A percentile compares a stretch with the other conserved stretches of the same genome.
Evolutionary conservation across 2,113 vertebrate species (phyloP).

Genomic region (Sturnus vulgaris): DNA sequence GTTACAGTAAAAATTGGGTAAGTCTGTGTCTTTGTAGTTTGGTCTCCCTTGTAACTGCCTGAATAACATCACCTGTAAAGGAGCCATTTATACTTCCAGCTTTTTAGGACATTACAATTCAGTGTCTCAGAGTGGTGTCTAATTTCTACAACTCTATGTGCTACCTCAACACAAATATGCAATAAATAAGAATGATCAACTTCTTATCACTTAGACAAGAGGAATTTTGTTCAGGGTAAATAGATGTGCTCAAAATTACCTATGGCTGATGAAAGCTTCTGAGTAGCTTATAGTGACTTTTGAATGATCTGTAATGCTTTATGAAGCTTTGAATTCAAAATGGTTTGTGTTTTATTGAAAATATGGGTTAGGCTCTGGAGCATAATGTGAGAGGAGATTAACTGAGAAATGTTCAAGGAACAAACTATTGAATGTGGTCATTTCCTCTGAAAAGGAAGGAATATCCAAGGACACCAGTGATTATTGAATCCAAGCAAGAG

Average conservation of each 20-base stretch:
- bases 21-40: constrained; percentile 32
- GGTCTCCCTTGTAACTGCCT: not conserved
- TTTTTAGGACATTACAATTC: not conserved
- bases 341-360: not conserved
- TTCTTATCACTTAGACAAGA: not conserved
- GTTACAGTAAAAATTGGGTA: constrained; percentile 92
- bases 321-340: not conserved
- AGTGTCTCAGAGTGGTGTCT: not conserved
- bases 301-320: not conserved
- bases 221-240: not conserved
- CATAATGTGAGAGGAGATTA: not conserved
- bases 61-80: not conserved
- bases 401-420: not conserved
- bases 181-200: not conserved
- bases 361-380: not conserved
- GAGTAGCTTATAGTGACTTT: not conserved
- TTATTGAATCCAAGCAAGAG: not conserved
- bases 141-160: not conserved
- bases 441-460: not conserved
- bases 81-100: not conserved
- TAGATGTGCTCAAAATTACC: not conserved
- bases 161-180: not conserved
- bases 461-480: not conserved
- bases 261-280: not conserved
- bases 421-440: not conserved